phyloP scores from a whole-genome alignment of 2,797 vertebrate genomes.

The Amblyopsis hoosieri region DNA sequence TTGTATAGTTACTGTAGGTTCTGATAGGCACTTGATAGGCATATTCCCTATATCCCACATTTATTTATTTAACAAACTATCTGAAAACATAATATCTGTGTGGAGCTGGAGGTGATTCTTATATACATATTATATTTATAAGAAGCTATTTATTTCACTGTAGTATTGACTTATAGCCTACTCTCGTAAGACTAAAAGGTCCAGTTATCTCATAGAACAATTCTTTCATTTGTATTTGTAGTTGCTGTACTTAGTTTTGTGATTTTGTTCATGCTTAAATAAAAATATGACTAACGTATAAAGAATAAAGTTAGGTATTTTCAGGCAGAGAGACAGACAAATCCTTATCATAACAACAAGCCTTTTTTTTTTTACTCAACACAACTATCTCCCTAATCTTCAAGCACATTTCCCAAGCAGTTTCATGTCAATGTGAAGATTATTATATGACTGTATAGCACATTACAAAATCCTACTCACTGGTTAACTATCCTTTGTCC shows the following conservation, averaged over 20 bases:
- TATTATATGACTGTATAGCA: conserved; percentile 55
- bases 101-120: conserved; percentile 61
- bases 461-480: conserved; percentile 60
- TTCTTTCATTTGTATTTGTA: conserved; percentile 42
- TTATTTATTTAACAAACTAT: conserved; percentile 71
- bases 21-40: conserved; percentile 85
- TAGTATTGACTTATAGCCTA: conserved; percentile 60
- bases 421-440: too few species aligned
- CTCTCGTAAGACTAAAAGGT: conserved; percentile 39
- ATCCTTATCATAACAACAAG: conserved; percentile 61
- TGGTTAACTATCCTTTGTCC: conserved; percentile 64
- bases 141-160: conserved; percentile 68
- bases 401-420: neutral
- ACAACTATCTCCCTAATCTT: conserved; percentile 37
- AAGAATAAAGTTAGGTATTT: conserved; percentile 25
- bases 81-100: conserved; percentile 69
- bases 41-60: conserved; percentile 74
- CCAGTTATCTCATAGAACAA: conserved; percentile 57
- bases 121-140: conserved; percentile 74
- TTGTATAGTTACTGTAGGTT: conserved; percentile 79
- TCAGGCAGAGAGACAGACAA: conserved; percentile 56
- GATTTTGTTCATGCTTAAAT: conserved; percentile 58
- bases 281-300: conserved; percentile 54
- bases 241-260: conserved; percentile 49
- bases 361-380: conserved; percentile 55